phyloP scores from a whole-genome alignment of 2,888 invertebrate species.

The Caenorhabditis sp. region DNA sequence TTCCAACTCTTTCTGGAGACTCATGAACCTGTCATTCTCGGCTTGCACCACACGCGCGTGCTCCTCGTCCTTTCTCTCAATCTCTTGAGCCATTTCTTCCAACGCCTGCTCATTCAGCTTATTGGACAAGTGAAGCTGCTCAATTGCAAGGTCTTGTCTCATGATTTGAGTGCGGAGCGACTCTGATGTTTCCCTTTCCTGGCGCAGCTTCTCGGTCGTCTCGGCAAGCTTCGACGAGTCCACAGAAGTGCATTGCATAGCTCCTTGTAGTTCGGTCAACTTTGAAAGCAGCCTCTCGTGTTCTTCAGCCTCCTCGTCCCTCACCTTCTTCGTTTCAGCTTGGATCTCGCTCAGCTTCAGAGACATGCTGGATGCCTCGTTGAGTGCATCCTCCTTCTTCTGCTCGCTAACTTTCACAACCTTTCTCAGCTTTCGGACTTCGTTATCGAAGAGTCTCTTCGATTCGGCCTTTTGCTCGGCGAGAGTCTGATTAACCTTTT shows the following conservation, averaged over 20 bases:
- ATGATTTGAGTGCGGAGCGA: conserved; percentile 9
- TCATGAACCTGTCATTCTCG: neutral
- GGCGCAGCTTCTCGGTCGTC: neutral
- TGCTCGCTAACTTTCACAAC: neutral
- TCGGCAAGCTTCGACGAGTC: neutral
- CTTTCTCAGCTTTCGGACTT: conserved; percentile 6
- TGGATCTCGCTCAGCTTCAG: neutral
- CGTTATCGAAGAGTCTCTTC: conserved; percentile 5
- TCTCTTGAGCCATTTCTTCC: neutral
- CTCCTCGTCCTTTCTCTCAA: neutral
- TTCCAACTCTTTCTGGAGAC: no score
- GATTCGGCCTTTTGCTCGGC: conserved; percentile 5
- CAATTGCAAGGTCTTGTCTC: conserved; percentile 10
- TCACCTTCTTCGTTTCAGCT: neutral
- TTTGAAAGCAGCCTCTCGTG: neutral
- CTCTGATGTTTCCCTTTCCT: no score
- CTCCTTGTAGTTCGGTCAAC: neutral
- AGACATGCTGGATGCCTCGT: neutral
- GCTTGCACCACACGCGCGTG: neutral
- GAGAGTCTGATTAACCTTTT: neutral
- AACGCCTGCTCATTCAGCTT: neutral
- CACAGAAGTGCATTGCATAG: no score
- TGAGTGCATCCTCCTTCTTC: neutral
- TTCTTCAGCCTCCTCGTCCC: neutral
- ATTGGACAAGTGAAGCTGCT: neutral